A percentile compares a stretch with the other conserved stretches of the same genome.
phyloP scores from a whole-genome alignment of 2,888 invertebrate genomes.

The Drosophila gaucha region DNA sequence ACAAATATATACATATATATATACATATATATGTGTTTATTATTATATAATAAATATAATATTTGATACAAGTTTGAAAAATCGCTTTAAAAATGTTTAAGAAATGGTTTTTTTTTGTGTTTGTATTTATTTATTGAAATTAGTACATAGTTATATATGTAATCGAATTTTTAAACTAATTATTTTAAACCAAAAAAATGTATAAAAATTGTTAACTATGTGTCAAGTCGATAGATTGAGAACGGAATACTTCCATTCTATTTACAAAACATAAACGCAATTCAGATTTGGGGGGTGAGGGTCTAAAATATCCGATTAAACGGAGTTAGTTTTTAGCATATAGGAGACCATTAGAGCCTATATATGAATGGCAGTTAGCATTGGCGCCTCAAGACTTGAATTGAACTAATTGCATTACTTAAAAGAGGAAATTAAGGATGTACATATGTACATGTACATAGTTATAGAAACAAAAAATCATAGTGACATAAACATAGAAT shows the following conservation, averaged over 20 bases:
- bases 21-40: constrained; percentile 4
- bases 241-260: background rate
- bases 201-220: constrained; percentile 1
- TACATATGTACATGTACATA: too few relatives aligned
- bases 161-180: constrained; percentile 13
- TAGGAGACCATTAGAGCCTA: constrained; percentile 8
- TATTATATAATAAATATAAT: too few relatives aligned
- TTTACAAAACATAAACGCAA: too few relatives aligned
- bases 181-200: constrained; percentile 1
- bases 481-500: too few relatives aligned
- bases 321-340: background rate
- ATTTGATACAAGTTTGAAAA: too few relatives aligned
- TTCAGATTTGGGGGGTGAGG: background rate
- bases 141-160: constrained; percentile 8
- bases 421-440: too few relatives aligned
- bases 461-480: too few relatives aligned
- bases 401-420: constrained; percentile 71
- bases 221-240: background rate
- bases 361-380: constrained; percentile 34
- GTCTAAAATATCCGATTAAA: background rate
- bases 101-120: constrained; percentile 17
- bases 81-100: constrained; percentile 30
- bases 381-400: constrained; percentile 24
- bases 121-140: constrained; percentile 18
- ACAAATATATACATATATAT: constrained; percentile 7